Evolutionary conservation across 2,113 vertebrate species (phyloP), one percentile per base, ranked within the genome.

Genomic region (Anthoscopus minutus): DNA sequence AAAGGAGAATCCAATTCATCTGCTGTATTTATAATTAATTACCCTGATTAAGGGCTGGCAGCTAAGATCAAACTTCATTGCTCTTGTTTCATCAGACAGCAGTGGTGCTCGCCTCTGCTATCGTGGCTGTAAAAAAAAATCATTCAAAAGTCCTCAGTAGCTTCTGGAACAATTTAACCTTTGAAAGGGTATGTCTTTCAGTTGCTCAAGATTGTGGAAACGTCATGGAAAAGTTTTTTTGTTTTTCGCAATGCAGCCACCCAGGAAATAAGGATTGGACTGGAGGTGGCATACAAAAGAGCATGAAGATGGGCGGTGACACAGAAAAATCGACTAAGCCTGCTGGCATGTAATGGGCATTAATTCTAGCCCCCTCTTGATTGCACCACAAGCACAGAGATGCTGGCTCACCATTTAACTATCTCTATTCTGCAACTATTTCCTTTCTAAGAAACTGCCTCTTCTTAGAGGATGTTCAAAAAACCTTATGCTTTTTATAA

Each of bases 101-200:
- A 71, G 60, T 35, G 31, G 90, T 96, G 94, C 92, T 94, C 73
- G 79, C 88, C 89, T 97, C 93, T 96, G 96, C 96, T 97, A 88
- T 94, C 64, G 71, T 53, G 87, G 62, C 89, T 96, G 60, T 94
- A 81, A 96, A 96, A 97, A 65, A 92, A 40, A 44, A 38, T 18
- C 3, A 15, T 91, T 97, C 97, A 74, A 91, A 97, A 97, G 86
- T 95, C 82, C 84, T 92, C 86, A 76, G 82, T 93, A 96, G 91
- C 86, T 97, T 74, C 94, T 97, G 94, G 96, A 97, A 93, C 87
- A 95, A 93, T 96, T 96, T 97, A 96, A 95, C 96, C 97, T 96
- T 95, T 96, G 96, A 96, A n/a, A 96, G 81, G 93, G 94, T 95
- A 96, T 88, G 93, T 98, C 89, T 93, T 89, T 64, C 89, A 95